phyloP scores from a whole-genome alignment of 2,113 vertebrate species.

The Mystacornis crossleyi region DNA sequence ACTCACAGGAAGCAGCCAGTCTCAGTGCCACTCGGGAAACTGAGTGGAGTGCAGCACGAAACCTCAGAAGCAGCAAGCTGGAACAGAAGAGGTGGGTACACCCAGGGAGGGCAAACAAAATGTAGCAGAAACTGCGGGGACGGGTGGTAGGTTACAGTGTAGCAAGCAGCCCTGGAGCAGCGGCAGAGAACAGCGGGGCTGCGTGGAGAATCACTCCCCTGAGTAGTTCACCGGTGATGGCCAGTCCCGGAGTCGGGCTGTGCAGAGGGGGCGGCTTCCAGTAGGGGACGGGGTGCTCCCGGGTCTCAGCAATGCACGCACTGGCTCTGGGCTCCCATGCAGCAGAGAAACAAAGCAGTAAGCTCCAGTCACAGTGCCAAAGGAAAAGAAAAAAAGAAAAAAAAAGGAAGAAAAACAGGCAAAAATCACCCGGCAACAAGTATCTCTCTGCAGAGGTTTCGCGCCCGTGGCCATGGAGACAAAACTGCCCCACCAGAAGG shows the following conservation, averaged over 20 bases:
- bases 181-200: neutral
- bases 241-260: fast-evolving
- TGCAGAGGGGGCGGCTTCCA: neutral
- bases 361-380: neutral
- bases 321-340: neutral
- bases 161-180: neutral
- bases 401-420: too few relatives aligned
- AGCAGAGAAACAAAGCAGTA: neutral
- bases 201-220: neutral
- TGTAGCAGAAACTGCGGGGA: neutral
- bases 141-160: neutral
- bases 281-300: fast-evolving
- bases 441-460: neutral
- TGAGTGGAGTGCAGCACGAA: neutral
- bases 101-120: neutral
- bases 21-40: neutral
- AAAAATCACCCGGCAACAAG: too few relatives aligned
- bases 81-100: neutral
- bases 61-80: neutral
- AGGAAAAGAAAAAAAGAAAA: neutral
- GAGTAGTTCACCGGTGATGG: neutral
- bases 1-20: neutral
- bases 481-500: neutral
- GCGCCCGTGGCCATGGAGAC: fast-evolving
- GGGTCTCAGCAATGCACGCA: fast-evolving